phyloP scores from a whole-genome alignment of 2,113 vertebrate genomes.

The Periophthalmodon schlosseri region DNA sequence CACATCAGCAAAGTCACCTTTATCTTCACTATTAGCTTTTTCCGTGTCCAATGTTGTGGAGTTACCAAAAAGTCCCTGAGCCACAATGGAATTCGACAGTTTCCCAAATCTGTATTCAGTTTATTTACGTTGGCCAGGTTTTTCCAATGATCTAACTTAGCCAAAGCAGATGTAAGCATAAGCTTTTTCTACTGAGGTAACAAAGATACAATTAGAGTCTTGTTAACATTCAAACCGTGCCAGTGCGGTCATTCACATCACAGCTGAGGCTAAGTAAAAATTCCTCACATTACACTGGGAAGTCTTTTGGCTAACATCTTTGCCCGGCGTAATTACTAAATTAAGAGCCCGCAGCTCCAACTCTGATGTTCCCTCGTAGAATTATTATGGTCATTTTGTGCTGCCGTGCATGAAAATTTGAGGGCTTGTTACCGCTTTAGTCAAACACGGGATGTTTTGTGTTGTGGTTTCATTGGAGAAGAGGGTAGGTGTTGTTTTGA shows the following conservation, averaged over 20 bases:
- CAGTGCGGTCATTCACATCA: not conserved
- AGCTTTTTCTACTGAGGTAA: not conserved
- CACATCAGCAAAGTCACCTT: not conserved
- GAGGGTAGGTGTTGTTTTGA: conserved; percentile 54
- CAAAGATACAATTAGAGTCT: not conserved
- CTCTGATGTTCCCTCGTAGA: not conserved
- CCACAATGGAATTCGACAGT: not conserved
- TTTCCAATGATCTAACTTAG: too few species aligned
- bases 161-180: not conserved
- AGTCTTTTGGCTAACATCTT: conserved; percentile 7
- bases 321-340: conserved; percentile 19
- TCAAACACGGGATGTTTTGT: conserved; percentile 24
- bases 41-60: not conserved
- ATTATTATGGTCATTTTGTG: conserved; percentile 19
- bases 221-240: conserved; percentile 3
- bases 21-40: not conserved
- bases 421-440: conserved; percentile 26
- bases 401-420: not conserved
- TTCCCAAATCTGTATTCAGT: not conserved
- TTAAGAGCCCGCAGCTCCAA: conserved; percentile 16
- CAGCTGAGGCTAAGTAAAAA: conserved; percentile 5
- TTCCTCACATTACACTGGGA: conserved; percentile 5
- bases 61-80: not conserved
- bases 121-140: too few species aligned
- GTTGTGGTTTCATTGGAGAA: conserved; percentile 13